Base-by-base conservation (phyloP, 2,113 vertebrate species). In the Serilophus lunatus region DNA sequence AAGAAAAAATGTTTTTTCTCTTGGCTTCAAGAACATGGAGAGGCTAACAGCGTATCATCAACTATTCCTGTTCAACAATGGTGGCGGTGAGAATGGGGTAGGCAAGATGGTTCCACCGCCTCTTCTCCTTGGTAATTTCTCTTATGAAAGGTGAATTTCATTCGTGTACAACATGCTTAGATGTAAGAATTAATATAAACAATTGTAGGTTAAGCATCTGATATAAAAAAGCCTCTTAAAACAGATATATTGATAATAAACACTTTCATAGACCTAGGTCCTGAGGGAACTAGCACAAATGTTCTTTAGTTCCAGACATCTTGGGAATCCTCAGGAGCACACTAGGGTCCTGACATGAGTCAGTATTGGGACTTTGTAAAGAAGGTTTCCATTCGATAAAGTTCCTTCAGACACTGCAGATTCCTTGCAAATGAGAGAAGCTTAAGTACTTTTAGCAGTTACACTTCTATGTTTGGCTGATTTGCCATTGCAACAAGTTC, bases 401-500 rank as follows among this genome's bases (percentile, higher is more conserved):
- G 1, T 56, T 63, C 24, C n/a, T 86, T 77, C 45, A 82, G n/a
- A 49, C 38, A 53, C 19, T 10, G 40, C 28, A 54, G 44, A 51
- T 16, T 63, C 24, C 47, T 81, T 86, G 28, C 7, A 88, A 77
- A 78, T 78, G 35, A 74, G 38, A 70, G 45, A 72, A 40, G 6
- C 24, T 80, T 59, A 50, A 38, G 23, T 70, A 6, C 45, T 88
- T 75, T 68, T 68, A 56, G 35, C 24, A 44, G 19, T n/a, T 75
- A 40, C 0, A 0, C 2, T 70, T 38, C n/a, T 35, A 9, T 0
- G 0, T 49, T 81, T 36, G 33, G 8, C 42, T 80, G 24, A 63
- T 74, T 63, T 75, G 50, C 16, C 75, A 13, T 24, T 56, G 45
- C 2, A 0, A 38, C 33, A 61, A 51, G 15, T 74, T 57, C 47